Evolutionary conservation across 2,888 invertebrate genomes (phyloP), one percentile per base, ranked within the genome.

Genomic region (Endotricha flammealis): DNA sequence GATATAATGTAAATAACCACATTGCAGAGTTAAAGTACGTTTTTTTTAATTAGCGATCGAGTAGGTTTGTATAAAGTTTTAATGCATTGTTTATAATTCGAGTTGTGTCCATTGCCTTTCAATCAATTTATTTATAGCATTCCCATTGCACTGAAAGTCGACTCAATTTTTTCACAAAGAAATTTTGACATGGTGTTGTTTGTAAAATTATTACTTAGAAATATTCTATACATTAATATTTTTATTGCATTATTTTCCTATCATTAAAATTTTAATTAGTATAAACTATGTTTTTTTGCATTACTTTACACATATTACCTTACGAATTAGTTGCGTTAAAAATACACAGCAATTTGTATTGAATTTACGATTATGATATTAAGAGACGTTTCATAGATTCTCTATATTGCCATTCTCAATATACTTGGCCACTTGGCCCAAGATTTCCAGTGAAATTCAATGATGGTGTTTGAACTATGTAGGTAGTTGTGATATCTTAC

Each of bases 201-300:
- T 73, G 65, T 76, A 74, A 71, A 73, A 72, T 72, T 70, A 74
- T 69, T 77, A 71, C 67, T 74, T 79, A 76, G 73, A 77, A 69
- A 73, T 75, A 74, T 73, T 75, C 65, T 78, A 78, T 78, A 78
- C 72, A 67, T 75, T 73, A 76, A 72, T 80, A 78, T 82, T 80
- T 79, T 80, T 82, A 80, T 79, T 77, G 72, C 75, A 77, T 82
- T 81, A 79, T 79, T 85, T 83, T 82, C 76, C 74, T 76, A 77
- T 78, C 63, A 82, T 75, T 81, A 82, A 80, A 79, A 57, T 59
- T 65, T 71, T 70, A 73, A 64, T 64, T 68, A 62, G 56, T 62
- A 64, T 55, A 49, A 41, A 37, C 9, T 12, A 34, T 23, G 17
- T 54, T 62, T 56, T 51, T 52, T 60, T 45, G 35, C 23, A 24